A percentile compares a stretch with the other conserved stretches of the same genome.
Conservation (phyloP, 2,797 vertebrate species). For the Pantherophis vulpinus region DNA sequence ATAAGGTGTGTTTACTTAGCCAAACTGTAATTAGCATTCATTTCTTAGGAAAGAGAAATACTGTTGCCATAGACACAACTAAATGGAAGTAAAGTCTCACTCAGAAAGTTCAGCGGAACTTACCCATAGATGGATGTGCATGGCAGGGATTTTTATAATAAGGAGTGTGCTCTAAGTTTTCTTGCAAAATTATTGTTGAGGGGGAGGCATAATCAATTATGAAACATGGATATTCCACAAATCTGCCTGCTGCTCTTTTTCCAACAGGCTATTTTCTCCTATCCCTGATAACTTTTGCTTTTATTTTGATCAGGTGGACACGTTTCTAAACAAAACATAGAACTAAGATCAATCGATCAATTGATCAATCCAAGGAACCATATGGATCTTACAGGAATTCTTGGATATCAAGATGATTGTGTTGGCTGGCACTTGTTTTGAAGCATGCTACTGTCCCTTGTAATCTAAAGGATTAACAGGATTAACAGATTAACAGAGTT, state of each 20-base stretch:
- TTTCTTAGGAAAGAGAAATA: background rate
- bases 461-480: background rate
- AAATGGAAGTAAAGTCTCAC: background rate
- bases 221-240: background rate
- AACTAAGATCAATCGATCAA: background rate
- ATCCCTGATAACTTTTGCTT: background rate
- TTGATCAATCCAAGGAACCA: background rate
- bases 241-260: background rate
- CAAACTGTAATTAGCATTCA: background rate
- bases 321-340: background rate
- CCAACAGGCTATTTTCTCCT: background rate
- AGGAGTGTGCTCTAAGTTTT: background rate
- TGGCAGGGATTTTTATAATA: background rate
- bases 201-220: background rate
- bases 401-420: background rate
- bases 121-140: background rate
- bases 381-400: background rate
- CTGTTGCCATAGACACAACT: background rate
- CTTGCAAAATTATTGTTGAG: background rate
- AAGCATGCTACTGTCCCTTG: background rate
- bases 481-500: no score
- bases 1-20: background rate
- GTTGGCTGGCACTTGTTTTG: background rate
- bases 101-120: background rate
- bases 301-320: background rate